These are phyloP conservation scores for Neomicropteryx cornuta DNA, from an alignment of 1,140 invertebrate genomes.

Conservation along the genomic window DNA sequence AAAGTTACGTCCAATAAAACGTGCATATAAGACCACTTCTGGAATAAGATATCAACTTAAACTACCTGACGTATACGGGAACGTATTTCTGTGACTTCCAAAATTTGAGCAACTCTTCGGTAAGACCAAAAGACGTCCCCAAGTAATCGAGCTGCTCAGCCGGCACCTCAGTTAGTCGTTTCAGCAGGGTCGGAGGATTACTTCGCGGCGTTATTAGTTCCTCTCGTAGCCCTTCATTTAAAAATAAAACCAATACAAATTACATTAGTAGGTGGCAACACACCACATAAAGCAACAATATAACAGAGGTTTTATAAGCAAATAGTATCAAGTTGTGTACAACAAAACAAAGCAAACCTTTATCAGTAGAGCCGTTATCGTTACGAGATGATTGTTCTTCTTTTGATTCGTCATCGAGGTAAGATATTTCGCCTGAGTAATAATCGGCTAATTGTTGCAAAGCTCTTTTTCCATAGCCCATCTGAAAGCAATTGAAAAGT, in stretches of 20 bases:
- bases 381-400: too few species aligned
- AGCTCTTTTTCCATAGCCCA: conserved; percentile 90
- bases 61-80: conserved; percentile 81
- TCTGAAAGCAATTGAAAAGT: conserved; percentile 40
- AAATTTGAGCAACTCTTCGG: conserved; percentile 77
- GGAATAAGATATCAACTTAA: conserved; percentile 9
- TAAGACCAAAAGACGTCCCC: conserved; percentile 89
- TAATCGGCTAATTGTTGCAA: conserved; percentile 78
- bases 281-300: too few species aligned
- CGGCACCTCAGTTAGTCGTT: conserved; percentile 69
- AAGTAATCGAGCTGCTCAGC: conserved; percentile 89
- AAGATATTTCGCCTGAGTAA: conserved; percentile 74
- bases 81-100: conserved; percentile 73
- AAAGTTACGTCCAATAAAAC: too few species aligned
- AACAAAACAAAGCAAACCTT: too few species aligned
- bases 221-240: conserved; percentile 46
- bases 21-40: too few species aligned
- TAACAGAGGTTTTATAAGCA: too few species aligned
- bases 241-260: too few species aligned
- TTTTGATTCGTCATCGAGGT: conserved; percentile 56
- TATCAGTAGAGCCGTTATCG: too few species aligned
- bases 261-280: too few species aligned
- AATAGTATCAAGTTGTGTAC: too few species aligned
- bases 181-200: conserved; percentile 57
- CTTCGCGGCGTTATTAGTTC: conserved; percentile 53